Evolutionary conservation across 2,888 invertebrate species (phyloP).

Genomic region (Ptychoptera albimana): DNA sequence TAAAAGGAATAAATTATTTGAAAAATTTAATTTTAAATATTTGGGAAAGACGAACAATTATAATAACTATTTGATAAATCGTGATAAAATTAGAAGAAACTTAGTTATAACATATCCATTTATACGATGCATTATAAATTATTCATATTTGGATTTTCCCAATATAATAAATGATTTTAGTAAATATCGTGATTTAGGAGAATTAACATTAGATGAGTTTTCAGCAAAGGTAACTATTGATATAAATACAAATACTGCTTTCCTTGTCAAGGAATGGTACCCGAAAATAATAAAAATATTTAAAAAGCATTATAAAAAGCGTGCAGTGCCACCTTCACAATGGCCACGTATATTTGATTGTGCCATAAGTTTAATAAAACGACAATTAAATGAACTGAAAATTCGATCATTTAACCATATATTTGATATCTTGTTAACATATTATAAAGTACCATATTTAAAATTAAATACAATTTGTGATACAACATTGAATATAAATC

Average conservation of each 20-base stretch:
- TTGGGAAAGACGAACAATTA: constrained; percentile 46
- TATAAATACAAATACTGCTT: constrained; percentile 25
- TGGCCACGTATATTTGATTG: constrained; percentile 27
- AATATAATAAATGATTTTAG: constrained; percentile 24
- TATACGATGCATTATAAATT: constrained; percentile 32
- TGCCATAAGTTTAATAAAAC: constrained; percentile 34
- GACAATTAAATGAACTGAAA: constrained; percentile 50
- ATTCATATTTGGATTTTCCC: constrained; percentile 27
- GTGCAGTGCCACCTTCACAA: constrained; percentile 15
- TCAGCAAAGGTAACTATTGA: constrained; percentile 18
- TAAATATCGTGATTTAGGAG: constrained; percentile 11
- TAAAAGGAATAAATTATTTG: neutral
- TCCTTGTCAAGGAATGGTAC: constrained; percentile 30
- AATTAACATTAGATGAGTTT: constrained; percentile 15
- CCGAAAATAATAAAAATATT: constrained; percentile 25
- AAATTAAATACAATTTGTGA: constrained; percentile 32
- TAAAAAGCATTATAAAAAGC: constrained; percentile 20
- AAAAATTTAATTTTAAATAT: constrained; percentile 35
- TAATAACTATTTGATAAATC: constrained; percentile 37
- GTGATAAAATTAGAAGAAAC: constrained; percentile 37
- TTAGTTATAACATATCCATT: constrained; percentile 47
- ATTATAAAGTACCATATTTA: constrained; percentile 42
- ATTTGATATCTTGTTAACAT: constrained; percentile 36
- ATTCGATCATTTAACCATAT: constrained; percentile 47
- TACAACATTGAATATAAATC: constrained; percentile 34